A percentile compares a stretch with the other conserved stretches of the same genome.
Evolutionary conservation across 2,888 invertebrate species (phyloP).

Genomic region (Ormyrus pomaceus): DNA sequence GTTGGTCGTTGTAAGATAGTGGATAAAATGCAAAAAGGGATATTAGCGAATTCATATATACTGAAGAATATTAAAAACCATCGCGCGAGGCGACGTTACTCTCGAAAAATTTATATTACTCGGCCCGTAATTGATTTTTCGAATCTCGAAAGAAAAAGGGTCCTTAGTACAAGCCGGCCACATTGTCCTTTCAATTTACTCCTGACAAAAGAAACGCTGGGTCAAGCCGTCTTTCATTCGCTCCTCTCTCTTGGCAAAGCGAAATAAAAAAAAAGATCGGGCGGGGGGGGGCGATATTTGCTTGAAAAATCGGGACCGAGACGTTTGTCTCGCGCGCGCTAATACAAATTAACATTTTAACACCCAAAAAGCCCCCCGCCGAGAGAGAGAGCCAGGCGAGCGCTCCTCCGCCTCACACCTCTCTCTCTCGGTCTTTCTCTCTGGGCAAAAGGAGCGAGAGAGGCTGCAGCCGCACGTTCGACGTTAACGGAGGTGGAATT

Average conservation of each 20-base stretch:
- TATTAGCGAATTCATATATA: too few species aligned
- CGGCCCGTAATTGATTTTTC: too few species aligned
- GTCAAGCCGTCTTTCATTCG: neutral
- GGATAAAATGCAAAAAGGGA: too few species aligned
- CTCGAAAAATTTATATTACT: too few species aligned
- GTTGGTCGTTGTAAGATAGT: too few species aligned
- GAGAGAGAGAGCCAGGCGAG: slow-evolving; percentile 39
- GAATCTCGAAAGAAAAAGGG: too few species aligned
- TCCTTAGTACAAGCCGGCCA: too few species aligned
- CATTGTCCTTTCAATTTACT: slow-evolving; percentile 47
- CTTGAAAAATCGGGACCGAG: slow-evolving; percentile 17
- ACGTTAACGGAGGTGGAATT: slow-evolving; percentile 68
- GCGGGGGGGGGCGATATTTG: neutral
- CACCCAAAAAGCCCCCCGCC: slow-evolving; percentile 64
- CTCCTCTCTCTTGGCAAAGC: neutral
- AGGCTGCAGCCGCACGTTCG: slow-evolving; percentile 48
- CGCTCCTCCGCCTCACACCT: slow-evolving; percentile 4
- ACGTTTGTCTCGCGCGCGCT: slow-evolving; percentile 27
- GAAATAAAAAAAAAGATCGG: neutral
- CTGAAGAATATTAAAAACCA: too few species aligned
- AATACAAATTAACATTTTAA: slow-evolving; percentile 68
- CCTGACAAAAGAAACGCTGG: neutral
- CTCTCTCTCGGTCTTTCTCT: too few species aligned
- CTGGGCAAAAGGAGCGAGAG: neutral
- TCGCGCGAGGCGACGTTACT: too few species aligned